Evolutionary conservation across 2,888 invertebrate species (phyloP), one percentile per base, ranked within the genome.

Genomic region (Prenolepis imparis): DNA sequence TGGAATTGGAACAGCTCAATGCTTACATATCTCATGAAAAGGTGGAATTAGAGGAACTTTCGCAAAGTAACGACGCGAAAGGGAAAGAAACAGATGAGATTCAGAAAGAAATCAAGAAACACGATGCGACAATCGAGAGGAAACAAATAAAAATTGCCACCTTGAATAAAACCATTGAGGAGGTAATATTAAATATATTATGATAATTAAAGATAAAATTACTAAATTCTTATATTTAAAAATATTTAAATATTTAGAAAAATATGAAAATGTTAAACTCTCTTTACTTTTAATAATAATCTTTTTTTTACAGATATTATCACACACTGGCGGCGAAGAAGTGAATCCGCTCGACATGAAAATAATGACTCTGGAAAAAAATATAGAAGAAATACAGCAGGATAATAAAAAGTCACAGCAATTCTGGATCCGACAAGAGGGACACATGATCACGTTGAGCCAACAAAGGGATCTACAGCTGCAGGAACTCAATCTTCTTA

Each of bases 351-450:
- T 96, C 91, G 96, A 97, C 93, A 93, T 96, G 52, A 96, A 97
- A 93, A 96, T 98, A 28, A 95, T 95, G 8, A 96, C 96, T 84
- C 90, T 97, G 86, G 97, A 97, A 92, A 96, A 96, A 90, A 95
- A 96, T 82, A 97, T 98, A 80, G 95, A 95, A 63, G 95, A 96
- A 32, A 94, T 96, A 2, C 96, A 96, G 64, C 96, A 96, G 84
- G 96, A 96, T 90, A 97, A 97, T 21, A 96, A 97, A 89, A 95
- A 95, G 70, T 94, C 96, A 90, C 97, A 98, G 93, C 96, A 96
- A 89, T 96, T 96, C 93, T 98, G 98, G 98, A 95, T 98, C 87
- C 96, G 97, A 70, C 96, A 97, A 87, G 97, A 98, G 94, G 96
- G 96, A 0, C 96, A 97, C 92, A 96, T 97, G 82, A 96, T 98